Base-by-base conservation (phyloP, 2,797 vertebrate species). In the Phrynocephalus forsythii region DNA sequence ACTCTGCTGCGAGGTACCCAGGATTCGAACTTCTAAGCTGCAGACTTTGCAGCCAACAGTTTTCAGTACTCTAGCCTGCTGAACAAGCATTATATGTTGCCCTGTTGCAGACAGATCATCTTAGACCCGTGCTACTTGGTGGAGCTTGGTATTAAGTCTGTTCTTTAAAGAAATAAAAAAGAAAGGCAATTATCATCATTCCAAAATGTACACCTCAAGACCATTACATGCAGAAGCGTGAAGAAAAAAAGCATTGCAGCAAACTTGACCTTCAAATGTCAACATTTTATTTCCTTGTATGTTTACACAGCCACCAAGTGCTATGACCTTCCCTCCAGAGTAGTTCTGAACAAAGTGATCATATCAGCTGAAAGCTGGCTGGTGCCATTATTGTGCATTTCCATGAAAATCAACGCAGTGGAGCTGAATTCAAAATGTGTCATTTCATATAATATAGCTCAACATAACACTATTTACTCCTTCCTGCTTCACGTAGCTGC, bases 221-320 rank as follows among this genome's bases (percentile, higher is more conserved):
- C 38, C 2, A 86, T 6, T 88, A 67, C 3, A 52, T 50, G 71
- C 1, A 11, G 33, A 3, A n/a, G 33, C n/a, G 56, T n/a, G 30
- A 87, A 56, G 79, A 69, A 68, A 52, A 52, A 18, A 92, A 92
- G 86, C 67, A 84, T 15, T 85, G 68, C 88, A 91, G 71, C 33
- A 86, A 24, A 26, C 26, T 28, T 88, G 85, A 92, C 89, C 91
- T 93, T 91, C 91, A 92, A 91, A 89, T n/a, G 38, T 79, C 87
- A 93, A 78, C 79, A 79, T 38, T 88, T 82, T 91, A 87, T 87
- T 80, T 82, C 60, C 86, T 33, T 0, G 1, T 78, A 91, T 84
- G 67, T 90, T 88, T 89, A 90, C 78, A 85, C 15, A 82, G 52
- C 73, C 16, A 71, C 52, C 60, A 90, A 92, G 79, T 5, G 48